A percentile compares a stretch with the other conserved stretches of the same genome.
These are phyloP conservation scores for Cepphus grylle DNA, from an alignment of 2,113 vertebrate species.

Conservation along the genomic window DNA sequence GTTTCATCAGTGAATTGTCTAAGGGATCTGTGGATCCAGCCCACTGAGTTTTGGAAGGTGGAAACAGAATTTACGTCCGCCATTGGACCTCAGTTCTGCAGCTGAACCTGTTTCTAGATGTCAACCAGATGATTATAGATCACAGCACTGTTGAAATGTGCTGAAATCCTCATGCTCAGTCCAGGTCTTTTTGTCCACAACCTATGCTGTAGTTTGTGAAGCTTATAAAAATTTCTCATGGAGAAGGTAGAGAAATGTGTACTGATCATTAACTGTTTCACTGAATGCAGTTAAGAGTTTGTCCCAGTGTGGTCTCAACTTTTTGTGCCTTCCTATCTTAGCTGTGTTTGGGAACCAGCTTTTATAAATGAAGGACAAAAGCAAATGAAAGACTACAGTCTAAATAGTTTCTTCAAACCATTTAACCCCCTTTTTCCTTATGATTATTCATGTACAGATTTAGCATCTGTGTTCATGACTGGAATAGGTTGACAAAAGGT, in stretches of 20 bases:
- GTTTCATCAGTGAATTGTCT: not conserved
- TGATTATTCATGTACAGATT: not conserved
- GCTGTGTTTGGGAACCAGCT: not conserved
- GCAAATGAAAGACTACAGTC: not conserved
- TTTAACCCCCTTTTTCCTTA: not conserved
- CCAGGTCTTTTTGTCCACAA: not conserved
- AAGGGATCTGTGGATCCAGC: not conserved
- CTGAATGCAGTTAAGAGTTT: not conserved
- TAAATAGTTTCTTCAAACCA: not conserved
- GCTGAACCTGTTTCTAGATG: not conserved
- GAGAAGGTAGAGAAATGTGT: not conserved
- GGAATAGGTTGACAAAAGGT: not conserved
- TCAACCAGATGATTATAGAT: not conserved
- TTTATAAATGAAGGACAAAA: not conserved
- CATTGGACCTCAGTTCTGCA: not conserved
- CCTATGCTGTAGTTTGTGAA: not conserved
- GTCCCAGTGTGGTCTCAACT: not conserved
- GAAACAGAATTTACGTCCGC: not conserved
- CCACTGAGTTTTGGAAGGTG: not conserved
- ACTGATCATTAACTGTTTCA: not conserved
- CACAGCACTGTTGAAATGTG: not conserved
- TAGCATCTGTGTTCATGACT: not conserved
- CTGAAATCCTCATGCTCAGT: not conserved
- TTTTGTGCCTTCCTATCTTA: not conserved
- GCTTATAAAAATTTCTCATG: not conserved